Base-by-base conservation (phyloP, 2,113 vertebrate species). In the Rhinolophus sinicus region DNA sequence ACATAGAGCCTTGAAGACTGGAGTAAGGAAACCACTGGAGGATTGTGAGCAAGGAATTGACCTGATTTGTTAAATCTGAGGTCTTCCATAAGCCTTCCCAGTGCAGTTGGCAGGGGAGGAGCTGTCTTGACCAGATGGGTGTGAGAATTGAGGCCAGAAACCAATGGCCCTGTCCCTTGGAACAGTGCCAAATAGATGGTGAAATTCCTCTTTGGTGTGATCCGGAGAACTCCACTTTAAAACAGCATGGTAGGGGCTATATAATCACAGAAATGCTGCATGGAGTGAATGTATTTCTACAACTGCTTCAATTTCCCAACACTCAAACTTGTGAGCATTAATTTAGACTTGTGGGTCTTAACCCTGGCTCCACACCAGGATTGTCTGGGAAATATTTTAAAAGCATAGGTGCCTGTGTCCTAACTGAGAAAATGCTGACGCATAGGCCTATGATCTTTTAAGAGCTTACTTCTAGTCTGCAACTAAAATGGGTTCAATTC, bases 241-340 rank as follows among this genome's bases (percentile, higher is more conserved):
- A 40, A 38, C 1, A 1, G 19, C 3, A 2, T 1, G n/a, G 11
- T 3, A 75, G 28, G 28, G 60, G 33, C 54, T 22, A 26, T 5
- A 11, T 2, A 65, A 65, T 54, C 33, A 64, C 33, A 67, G 56
- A 81, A 60, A 15, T 28, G 7, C 1, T 19, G 33, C 8, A 3
- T 8, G 3, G 33, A 50, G 13, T 62, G 26, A 80, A 69, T 22
- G 7, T 15, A 5, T 13, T 22, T 5, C 6, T 33, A 8, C 4
- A 21, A 9, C 35, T 22, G 14, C 28, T 81, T 60, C 54, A 4
- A 1, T 18, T 28, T 60, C 26, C 12, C n/a, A 6, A 30, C 12
- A 8, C 30, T 83, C 24, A 35, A 14, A 65, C 10, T 5, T 44
- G 0, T 0, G 1, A 40, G 16, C 26, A 4, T 47, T 70, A 24